Conservation (phyloP, 30 jellyfish, hydroid and myxozoan genomes). For the Aurelia aurita complex sp. Pacific region DNA sequence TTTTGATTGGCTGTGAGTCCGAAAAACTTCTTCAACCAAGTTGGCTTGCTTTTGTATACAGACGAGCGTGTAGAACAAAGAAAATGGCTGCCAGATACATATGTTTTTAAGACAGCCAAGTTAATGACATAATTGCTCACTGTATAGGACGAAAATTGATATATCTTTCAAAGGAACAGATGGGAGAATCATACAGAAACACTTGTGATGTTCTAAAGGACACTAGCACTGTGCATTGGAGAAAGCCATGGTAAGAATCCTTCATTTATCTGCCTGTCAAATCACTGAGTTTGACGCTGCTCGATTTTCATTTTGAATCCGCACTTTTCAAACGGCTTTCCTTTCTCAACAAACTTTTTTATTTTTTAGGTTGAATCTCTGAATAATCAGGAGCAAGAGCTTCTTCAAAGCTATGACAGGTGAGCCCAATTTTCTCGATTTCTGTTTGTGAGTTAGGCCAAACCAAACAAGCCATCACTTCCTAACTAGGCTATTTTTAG, state of each 20-base stretch:
- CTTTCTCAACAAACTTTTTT: neutral
- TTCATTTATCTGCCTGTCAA: too few species aligned
- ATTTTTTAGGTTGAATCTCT: slow-evolving; percentile 72
- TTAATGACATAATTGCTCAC: neutral
- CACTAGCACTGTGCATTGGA: slow-evolving; percentile 32
- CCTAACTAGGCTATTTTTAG: too few species aligned
- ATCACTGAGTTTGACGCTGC: too few species aligned
- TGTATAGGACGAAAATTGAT: neutral
- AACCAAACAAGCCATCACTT: neutral
- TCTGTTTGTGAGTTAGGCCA: slow-evolving; percentile 8
- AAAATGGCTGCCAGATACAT: slow-evolving; percentile 60
- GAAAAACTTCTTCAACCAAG: slow-evolving; percentile 9
- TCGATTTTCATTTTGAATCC: too few species aligned
- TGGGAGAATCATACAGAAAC: slow-evolving; percentile 55
- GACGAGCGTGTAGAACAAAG: slow-evolving; percentile 78
- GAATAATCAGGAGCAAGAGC: slow-evolving; percentile 88
- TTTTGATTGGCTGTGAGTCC: slow-evolving; percentile 37
- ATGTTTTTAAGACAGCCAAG: slow-evolving; percentile 9
- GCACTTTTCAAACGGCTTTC: neutral
- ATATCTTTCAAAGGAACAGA: slow-evolving; percentile 33
- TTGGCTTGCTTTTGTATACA: slow-evolving; percentile 68
- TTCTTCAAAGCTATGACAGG: slow-evolving; percentile 99
- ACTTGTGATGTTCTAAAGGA: slow-evolving; percentile 49
- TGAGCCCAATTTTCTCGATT: slow-evolving; percentile 11
- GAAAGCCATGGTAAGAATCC: slow-evolving; percentile 64